Evolutionary conservation across 2,888 invertebrate genomes (phyloP).

Genomic region (Pyrocoelia pectoralis): DNA sequence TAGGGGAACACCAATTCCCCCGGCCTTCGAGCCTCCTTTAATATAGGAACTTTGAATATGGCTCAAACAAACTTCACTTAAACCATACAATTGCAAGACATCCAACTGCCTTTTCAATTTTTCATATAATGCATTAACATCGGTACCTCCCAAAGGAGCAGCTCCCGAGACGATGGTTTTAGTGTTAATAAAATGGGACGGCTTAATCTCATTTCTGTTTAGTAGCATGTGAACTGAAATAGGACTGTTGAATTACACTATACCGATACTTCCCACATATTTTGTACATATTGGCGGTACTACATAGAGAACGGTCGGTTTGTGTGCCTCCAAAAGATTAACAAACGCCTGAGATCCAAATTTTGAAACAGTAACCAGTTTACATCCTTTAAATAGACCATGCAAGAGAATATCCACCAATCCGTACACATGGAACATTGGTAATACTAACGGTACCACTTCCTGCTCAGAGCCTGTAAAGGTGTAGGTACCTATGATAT

Average conservation of each 20-base stretch:
- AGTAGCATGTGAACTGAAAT: conserved; percentile 41
- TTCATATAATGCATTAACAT: conserved; percentile 50
- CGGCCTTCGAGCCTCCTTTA: conserved; percentile 20
- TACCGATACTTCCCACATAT: neutral
- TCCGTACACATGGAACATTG: conserved; percentile 66
- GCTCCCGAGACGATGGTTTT: conserved; percentile 62
- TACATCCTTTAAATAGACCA: conserved; percentile 57
- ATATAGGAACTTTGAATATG: conserved; percentile 22
- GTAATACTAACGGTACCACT: conserved; percentile 55
- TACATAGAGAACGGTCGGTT: conserved; percentile 54
- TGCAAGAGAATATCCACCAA: conserved; percentile 57
- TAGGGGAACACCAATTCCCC: conserved; percentile 57
- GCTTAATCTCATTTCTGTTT: conserved; percentile 54
- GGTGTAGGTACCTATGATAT: neutral
- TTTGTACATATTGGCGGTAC: conserved; percentile 65
- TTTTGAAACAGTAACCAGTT: conserved; percentile 58
- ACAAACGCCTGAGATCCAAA: conserved; percentile 41
- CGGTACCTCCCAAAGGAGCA: conserved; percentile 58
- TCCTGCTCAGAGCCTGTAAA: conserved; percentile 49
- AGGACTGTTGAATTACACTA: neutral
- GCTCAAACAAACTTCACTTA: conserved; percentile 63
- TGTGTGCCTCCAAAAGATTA: conserved; percentile 40
- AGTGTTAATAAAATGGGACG: conserved; percentile 57
- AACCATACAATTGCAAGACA: conserved; percentile 63
- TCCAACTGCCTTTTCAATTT: conserved; percentile 38